Conservation (phyloP, 2,113 vertebrate species). For the Prionailurus viverrinus region DNA sequence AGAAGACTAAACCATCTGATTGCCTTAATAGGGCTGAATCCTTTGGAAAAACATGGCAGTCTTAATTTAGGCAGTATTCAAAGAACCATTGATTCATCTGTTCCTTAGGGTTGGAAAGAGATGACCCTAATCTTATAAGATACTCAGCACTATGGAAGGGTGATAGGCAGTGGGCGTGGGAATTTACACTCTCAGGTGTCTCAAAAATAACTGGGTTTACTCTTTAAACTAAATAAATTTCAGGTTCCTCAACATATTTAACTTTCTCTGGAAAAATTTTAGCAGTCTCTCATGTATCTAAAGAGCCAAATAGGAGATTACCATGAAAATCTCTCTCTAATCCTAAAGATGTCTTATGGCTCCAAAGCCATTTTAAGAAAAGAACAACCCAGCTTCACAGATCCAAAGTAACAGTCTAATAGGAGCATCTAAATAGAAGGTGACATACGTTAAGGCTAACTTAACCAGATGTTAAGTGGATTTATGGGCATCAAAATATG, state of each 20-base stretch:
- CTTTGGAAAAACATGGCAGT: not conserved
- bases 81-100: not conserved
- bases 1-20: not conserved
- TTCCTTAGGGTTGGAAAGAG: not conserved
- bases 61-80: not conserved
- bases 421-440: slow-evolving; percentile 67
- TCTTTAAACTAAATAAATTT: slow-evolving; percentile 53
- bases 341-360: slow-evolving; percentile 33
- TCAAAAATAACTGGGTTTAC: not conserved
- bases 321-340: slow-evolving; percentile 17
- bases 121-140: not conserved
- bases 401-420: slow-evolving; percentile 53
- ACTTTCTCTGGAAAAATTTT: slow-evolving; percentile 55
- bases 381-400: slow-evolving; percentile 47
- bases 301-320: slow-evolving; percentile 44
- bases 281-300: slow-evolving; percentile 1
- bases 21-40: not conserved
- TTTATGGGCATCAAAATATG: not conserved
- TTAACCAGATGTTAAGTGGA: not conserved
- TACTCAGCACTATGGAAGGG: not conserved
- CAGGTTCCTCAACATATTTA: slow-evolving; percentile 60
- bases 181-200: not conserved
- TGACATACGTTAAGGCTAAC: slow-evolving; percentile 34
- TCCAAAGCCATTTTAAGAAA: slow-evolving; percentile 64
- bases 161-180: not conserved